A percentile compares a stretch with the other conserved stretches of the same genome.
phyloP scores from a whole-genome alignment of 1,140 invertebrate genomes.

The Campoletis sonorensis region DNA sequence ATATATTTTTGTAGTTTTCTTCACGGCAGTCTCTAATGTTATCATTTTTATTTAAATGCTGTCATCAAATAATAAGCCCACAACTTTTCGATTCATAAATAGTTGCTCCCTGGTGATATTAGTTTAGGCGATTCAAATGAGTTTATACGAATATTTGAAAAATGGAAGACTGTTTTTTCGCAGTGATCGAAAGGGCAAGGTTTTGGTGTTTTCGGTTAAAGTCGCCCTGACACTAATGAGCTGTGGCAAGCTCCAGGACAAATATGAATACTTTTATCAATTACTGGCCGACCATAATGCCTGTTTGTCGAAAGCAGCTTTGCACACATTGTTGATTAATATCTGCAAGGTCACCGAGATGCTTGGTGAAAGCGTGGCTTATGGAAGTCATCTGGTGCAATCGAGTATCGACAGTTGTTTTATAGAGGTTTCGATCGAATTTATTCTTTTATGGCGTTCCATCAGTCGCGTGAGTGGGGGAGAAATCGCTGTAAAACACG shows the following conservation, averaged over 20 bases:
- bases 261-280: constrained; percentile 80
- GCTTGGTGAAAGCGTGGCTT: constrained; percentile 77
- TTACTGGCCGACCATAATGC: constrained; percentile 80
- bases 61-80: too few species aligned
- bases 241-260: constrained; percentile 77
- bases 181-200: constrained; percentile 73
- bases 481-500: too few species aligned
- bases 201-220: constrained; percentile 78
- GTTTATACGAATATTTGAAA: too few species aligned
- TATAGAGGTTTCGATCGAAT: constrained; percentile 68
- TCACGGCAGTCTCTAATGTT: background rate
- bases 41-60: background rate
- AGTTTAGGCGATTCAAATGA: too few species aligned
- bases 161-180: constrained; percentile 14
- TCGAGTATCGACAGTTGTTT: constrained; percentile 78
- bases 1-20: too few species aligned
- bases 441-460: too few species aligned
- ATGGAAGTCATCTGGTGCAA: constrained; percentile 77
- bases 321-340: constrained; percentile 76
- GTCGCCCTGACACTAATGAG: constrained; percentile 77
- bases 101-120: too few species aligned
- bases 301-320: constrained; percentile 75
- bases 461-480: too few species aligned
- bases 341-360: constrained; percentile 77
- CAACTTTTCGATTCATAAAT: too few species aligned